phyloP scores from a whole-genome alignment of 2,797 vertebrate genomes.

The Hafferia zeledoni region DNA sequence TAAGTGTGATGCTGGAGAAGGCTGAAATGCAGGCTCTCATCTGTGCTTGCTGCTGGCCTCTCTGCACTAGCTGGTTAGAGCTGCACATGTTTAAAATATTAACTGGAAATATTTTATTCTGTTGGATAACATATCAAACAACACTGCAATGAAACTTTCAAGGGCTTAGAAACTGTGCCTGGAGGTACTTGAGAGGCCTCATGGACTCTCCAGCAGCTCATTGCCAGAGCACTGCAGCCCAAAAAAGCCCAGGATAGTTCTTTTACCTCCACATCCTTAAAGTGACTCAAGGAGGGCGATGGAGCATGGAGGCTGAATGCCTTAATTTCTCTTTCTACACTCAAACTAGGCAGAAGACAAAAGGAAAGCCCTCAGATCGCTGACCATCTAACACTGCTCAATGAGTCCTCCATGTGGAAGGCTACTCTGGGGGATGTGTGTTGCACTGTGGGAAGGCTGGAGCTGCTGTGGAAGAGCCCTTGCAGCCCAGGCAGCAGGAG shows the following conservation, averaged over 20 bases:
- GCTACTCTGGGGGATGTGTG: rapidly evolving
- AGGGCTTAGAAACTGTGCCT: slow-evolving; percentile 37
- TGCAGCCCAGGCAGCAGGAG: neutral
- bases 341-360: neutral
- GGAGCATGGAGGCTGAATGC: neutral
- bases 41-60: neutral
- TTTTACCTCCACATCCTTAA: neutral
- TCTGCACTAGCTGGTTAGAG: neutral
- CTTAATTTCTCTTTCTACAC: neutral
- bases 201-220: neutral
- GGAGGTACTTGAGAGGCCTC: slow-evolving; percentile 16
- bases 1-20: neutral
- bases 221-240: neutral
- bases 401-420: rapidly evolving
- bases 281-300: neutral
- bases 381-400: neutral
- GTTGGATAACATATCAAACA: slow-evolving; percentile 65
- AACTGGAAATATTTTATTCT: slow-evolving; percentile 63
- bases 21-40: neutral
- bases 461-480: neutral
- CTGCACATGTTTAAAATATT: slow-evolving; percentile 63
- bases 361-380: neutral
- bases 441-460: neutral
- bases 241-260: neutral
- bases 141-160: slow-evolving; percentile 44